Conservation (phyloP, 2,797 vertebrate species). For the Prionace glauca region DNA sequence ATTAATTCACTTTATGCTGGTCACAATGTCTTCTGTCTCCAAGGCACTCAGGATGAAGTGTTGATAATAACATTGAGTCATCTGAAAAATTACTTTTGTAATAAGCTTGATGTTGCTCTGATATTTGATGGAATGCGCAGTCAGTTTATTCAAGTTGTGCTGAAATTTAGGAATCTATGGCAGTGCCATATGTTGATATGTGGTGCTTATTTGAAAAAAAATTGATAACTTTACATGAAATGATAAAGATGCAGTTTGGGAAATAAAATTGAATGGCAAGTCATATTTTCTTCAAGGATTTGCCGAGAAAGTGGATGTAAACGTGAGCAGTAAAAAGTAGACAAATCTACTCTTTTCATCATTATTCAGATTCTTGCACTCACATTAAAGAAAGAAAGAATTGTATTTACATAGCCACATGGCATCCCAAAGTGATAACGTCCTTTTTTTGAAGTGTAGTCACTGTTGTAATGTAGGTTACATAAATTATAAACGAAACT, state of each 20-base stretch:
- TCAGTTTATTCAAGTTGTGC: neutral
- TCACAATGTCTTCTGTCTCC: neutral
- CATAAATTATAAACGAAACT: neutral
- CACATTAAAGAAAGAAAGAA: neutral
- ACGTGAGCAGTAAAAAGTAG: neutral
- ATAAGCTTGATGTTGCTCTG: neutral
- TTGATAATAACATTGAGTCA: neutral
- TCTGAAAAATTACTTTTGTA: neutral
- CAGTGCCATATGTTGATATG: neutral
- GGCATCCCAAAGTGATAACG: neutral
- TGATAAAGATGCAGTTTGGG: neutral
- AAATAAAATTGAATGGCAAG: neutral
- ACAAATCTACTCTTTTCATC: neutral
- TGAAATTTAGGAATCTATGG: neutral
- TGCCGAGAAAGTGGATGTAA: neutral
- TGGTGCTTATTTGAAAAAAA: neutral
- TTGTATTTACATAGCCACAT: neutral
- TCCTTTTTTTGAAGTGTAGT: neutral
- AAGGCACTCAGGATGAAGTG: neutral
- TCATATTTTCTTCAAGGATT: neutral
- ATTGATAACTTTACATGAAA: neutral
- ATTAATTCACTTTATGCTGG: conserved; percentile 10
- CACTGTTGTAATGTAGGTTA: neutral
- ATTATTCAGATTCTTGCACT: neutral
- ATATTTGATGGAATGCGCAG: neutral